phyloP scores from a whole-genome alignment of 1,140 invertebrate species.

The Whitmania pigra region DNA sequence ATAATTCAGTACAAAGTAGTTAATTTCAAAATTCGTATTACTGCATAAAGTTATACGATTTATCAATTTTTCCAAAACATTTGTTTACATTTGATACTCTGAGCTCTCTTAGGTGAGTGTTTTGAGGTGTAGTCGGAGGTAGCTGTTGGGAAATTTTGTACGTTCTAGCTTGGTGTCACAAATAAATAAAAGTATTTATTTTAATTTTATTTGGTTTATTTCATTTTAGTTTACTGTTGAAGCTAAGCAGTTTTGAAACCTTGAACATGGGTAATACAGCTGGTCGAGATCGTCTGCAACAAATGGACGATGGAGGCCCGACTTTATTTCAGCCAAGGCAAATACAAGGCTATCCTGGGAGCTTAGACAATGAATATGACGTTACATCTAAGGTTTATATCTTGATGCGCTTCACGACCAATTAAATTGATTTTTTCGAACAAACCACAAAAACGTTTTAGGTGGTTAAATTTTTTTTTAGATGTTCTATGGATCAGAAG shows the following conservation, averaged over 20 bases:
- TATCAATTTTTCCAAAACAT: too few relatives aligned
- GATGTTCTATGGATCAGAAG: constrained; percentile 1
- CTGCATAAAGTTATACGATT: too few relatives aligned
- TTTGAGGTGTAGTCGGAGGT: too few relatives aligned
- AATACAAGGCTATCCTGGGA: constrained; percentile 3
- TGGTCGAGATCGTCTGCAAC: constrained; percentile 7
- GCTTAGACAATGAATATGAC: constrained; percentile 5
- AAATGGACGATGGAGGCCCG: constrained; percentile 3
- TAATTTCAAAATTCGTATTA: too few relatives aligned
- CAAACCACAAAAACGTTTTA: too few relatives aligned
- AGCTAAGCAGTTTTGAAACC: background rate
- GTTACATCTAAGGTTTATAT: background rate
- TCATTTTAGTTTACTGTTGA: background rate
- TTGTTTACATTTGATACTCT: too few relatives aligned
- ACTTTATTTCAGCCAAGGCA: constrained; percentile 1
- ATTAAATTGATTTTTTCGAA: background rate
- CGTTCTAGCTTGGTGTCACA: too few relatives aligned
- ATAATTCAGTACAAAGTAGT: too few relatives aligned
- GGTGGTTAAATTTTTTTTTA: background rate
- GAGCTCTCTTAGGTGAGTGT: too few relatives aligned
- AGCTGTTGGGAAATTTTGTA: too few relatives aligned
- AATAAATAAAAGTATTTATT: too few relatives aligned
- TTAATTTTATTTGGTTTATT: background rate
- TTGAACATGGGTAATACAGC: constrained; percentile 9
- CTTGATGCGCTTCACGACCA: background rate